Evolutionary conservation across 1,140 invertebrate genomes (phyloP), one percentile per base, ranked within the genome.

Genomic region (Cecropterus lyciades): DNA sequence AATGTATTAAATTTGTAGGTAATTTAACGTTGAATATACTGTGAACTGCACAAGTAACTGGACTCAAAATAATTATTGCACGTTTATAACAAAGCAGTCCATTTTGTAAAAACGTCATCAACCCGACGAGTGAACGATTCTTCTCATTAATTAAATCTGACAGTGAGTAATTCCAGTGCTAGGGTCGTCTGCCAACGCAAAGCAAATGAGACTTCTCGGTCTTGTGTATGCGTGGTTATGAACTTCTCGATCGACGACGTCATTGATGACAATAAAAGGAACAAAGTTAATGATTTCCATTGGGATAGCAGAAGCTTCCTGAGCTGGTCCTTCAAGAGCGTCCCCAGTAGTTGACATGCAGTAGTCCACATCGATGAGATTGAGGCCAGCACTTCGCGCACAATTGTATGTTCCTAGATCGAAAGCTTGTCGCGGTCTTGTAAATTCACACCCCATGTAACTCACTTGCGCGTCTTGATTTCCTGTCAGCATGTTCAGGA

Each of bases 371-470:
- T 83, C 71, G 2, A 82, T 65, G 0, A 87, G 0, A 51, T 67
- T 80, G 0, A 91, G 42, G 0, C 85, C 82, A 30, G 45, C 69
- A 2, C 63, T 51, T 14, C 62, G 52, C 20, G 77, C 87, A 51
- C 89, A 91, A 0, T 11, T 11, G 16, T 89, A 79, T n/a, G 69
- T 75, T n/a, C 77, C 72, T n/a, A 74, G 68, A 0, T 65, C n/a
- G 14, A 73, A 83, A 0, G 77, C 67, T 15, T 84, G 77, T 7
- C 57, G 67, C 0, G 83, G 75, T 1, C 48, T 42, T 0, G 68
- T 60, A 53, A 85, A 91, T 63, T 92, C 91, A 67, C 91, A 92
- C 24, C 51, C 42, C 78, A 92, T 90, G 62, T 89, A 92, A 13
- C 75, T 51, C 6, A 91, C 42, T 46, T 83, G 80, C 11, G 74